Base-by-base conservation (phyloP, 2,113 vertebrate species). In the Pedionomus torquatus region DNA sequence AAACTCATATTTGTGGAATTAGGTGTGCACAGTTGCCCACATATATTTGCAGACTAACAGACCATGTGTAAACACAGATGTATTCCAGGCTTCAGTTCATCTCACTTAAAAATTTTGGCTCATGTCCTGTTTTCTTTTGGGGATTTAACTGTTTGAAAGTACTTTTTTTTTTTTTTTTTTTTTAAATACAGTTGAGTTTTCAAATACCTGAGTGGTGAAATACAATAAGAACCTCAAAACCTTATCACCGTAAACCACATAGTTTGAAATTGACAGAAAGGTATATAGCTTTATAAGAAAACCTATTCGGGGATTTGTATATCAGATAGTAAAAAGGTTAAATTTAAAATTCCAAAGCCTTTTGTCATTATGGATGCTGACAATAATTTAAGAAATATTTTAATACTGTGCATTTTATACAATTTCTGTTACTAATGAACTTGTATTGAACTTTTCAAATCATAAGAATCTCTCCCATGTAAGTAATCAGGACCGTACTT, bases 21-120 rank as follows among this genome's bases (percentile, higher is more conserved):
- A 97, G 95, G 96, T 97, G 97, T 96, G 96, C 89, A 95, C 71
- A 97, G 90, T 96, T 97, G 95, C 96, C 93, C 93, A 96, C 96
- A 97, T 96, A 96, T 88, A 97, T 96, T 97, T 96, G 92, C 97
- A 96, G 96, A 95, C 96, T 96, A 97, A 96, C 95, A 96, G 97
- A 95, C 96, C 96, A 84, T 97, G 92, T 96, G 93, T 96, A 95
- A 97, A 96, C 96, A 97, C 96, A 96, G 95, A 96, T 97, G 94
- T 87, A 97, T 93, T 95, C 94, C 88, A 93, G 88, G 92, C 93
- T 95, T 94, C 5, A 43, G 97, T 96, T 96, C 95, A 95, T 93
- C 95, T 96, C 95, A 94, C 92, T 95, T 97, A 84, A 93, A 96
- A 79, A 81, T 89, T 96, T 96, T 96, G 95, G 97, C 96, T 94